Percentiles rank a stretch among this genome's conserved stretches.
These are phyloP conservation scores for Gadopsis marmoratus DNA, from an alignment of 2,797 vertebrate genomes.

Conservation along the genomic window DNA sequence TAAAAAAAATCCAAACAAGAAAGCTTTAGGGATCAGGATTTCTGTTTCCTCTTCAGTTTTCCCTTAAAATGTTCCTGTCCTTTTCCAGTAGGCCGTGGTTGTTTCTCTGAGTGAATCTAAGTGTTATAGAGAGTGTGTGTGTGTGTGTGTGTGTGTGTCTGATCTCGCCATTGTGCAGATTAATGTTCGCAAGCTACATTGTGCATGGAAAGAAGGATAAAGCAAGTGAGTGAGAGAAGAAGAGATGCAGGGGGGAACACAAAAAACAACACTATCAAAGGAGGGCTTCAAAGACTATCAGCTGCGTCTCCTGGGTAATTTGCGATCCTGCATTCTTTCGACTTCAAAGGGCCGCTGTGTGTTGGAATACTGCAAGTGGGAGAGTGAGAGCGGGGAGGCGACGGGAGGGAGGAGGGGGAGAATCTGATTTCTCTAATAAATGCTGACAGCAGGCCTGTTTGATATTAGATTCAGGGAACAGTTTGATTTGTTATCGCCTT, in stretches of 20 bases:
- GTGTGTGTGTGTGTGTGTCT: constrained; percentile 41
- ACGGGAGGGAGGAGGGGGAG: constrained; percentile 71
- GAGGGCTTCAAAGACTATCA: constrained; percentile 97
- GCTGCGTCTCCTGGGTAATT: constrained; percentile 96
- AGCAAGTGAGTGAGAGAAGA: constrained; percentile 62
- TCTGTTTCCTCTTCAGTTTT: neutral
- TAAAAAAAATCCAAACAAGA: constrained; percentile 20
- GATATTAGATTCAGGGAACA: constrained; percentile 97
- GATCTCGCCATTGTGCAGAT: constrained; percentile 60
- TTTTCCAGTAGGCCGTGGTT: constrained; percentile 22
- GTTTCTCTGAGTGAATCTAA: constrained; percentile 13
- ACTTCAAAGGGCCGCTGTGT: constrained; percentile 94
- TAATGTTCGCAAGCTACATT: constrained; percentile 65
- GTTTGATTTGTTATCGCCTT: constrained; percentile 96
- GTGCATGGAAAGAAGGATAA: constrained; percentile 63
- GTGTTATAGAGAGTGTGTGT: neutral
- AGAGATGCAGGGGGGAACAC: constrained; percentile 73
- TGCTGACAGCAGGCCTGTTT: constrained; percentile 96
- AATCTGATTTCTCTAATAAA: constrained; percentile 97
- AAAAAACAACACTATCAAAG: constrained; percentile 95
- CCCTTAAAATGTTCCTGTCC: constrained; percentile 20
- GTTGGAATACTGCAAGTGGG: constrained; percentile 86
- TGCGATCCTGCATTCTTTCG: constrained; percentile 93
- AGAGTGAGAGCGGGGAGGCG: constrained; percentile 60
- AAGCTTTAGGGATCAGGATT: constrained; percentile 19